Percentiles rank a stretch among this genome's conserved stretches.
These are phyloP conservation scores for Misgurnus anguillicaudatus DNA, from an alignment of 2,113 vertebrate genomes.

Conservation along the genomic window DNA sequence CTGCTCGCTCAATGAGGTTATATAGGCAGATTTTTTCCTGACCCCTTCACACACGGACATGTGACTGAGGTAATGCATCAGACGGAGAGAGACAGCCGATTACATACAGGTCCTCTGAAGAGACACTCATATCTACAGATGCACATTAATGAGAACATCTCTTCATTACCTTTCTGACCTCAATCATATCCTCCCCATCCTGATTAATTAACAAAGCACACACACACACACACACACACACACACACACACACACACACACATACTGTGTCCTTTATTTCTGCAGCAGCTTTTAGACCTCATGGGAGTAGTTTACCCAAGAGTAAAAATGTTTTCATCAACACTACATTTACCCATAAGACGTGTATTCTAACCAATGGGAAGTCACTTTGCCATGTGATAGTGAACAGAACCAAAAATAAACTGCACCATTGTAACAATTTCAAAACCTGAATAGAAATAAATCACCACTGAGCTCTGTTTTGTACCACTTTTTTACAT, in stretches of 20 bases:
- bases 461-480: too few species aligned
- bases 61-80: background rate
- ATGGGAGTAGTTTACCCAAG: background rate
- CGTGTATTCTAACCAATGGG: too few species aligned
- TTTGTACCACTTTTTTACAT: too few species aligned
- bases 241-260: too few species aligned
- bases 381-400: too few species aligned
- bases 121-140: constrained; percentile 3
- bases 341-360: too few species aligned
- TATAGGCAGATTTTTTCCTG: background rate
- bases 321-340: too few species aligned
- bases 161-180: constrained; percentile 28
- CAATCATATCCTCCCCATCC: background rate
- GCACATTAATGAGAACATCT: constrained; percentile 17
- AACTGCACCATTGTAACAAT: too few species aligned
- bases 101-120: constrained; percentile 4
- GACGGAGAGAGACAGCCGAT: constrained; percentile 2
- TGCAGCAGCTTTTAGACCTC: background rate
- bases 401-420: too few species aligned
- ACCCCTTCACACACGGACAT: background rate
- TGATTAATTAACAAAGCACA: constrained; percentile 10
- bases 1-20: constrained; percentile 1
- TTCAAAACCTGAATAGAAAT: too few species aligned
- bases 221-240: background rate
- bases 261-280: background rate